phyloP scores from a whole-genome alignment of 2,113 vertebrate genomes.

The Brachypteracias leptosomus region DNA sequence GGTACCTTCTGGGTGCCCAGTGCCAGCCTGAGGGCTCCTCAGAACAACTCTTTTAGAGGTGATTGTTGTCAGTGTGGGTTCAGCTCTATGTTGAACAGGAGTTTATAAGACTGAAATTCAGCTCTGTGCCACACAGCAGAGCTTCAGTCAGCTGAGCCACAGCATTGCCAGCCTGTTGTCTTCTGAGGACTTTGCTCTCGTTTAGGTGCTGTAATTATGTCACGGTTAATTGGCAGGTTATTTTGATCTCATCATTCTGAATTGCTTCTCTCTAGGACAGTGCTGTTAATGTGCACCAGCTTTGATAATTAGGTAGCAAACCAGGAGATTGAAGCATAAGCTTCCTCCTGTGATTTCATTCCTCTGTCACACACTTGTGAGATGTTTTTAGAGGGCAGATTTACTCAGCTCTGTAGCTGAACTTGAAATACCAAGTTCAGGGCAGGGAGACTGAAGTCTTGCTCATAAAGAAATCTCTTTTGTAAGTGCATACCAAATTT shows the following conservation, averaged over 20 bases:
- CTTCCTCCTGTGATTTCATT: background rate
- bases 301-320: background rate
- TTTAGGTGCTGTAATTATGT: constrained; percentile 3
- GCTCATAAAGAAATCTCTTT: background rate
- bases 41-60: background rate
- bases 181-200: constrained; percentile 6
- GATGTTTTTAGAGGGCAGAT: background rate
- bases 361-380: background rate
- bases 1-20: background rate
- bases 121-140: background rate
- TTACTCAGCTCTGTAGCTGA: background rate
- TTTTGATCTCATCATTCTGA: background rate
- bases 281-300: background rate
- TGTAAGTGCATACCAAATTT: background rate
- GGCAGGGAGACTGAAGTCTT: background rate
- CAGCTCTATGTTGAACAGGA: background rate
- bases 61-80: background rate
- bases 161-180: rapidly evolving
- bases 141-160: background rate
- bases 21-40: background rate
- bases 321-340: background rate
- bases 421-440: background rate
- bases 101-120: background rate
- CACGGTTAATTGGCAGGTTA: constrained; percentile 30
- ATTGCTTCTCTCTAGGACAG: background rate